A percentile compares a stretch with the other conserved stretches of the same genome.
Evolutionary conservation across 2,113 vertebrate species (phyloP).

Genomic region (Peromyscus polionotus): DNA sequence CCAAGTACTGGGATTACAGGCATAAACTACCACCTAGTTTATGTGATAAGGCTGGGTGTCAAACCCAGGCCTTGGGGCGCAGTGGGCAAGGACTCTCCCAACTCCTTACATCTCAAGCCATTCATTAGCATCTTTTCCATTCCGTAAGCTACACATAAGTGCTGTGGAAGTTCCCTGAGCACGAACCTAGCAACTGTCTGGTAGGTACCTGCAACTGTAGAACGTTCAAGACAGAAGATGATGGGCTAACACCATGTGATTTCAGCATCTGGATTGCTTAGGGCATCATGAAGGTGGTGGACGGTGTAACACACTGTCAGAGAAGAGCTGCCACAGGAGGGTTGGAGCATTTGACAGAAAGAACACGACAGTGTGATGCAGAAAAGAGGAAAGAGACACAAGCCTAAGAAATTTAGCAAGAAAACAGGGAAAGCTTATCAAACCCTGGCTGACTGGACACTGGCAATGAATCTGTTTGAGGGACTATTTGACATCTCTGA

Average conservation of each 20-base stretch:
- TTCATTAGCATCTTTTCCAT: not conserved
- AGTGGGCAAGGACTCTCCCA: not conserved
- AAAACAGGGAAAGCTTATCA: not conserved
- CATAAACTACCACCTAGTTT: not conserved
- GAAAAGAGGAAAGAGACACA: not conserved
- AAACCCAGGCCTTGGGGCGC: not conserved
- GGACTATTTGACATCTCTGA: not conserved
- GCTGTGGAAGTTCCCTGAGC: not conserved
- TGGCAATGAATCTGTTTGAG: not conserved
- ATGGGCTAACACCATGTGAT: not conserved
- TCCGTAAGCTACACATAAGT: conserved; percentile 21
- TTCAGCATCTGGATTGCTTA: not conserved
- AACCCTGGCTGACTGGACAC: not conserved
- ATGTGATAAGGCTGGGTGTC: not conserved
- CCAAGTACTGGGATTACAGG: not conserved
- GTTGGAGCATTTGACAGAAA: not conserved
- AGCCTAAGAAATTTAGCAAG: not conserved
- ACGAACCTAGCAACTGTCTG: not conserved
- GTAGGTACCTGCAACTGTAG: not conserved
- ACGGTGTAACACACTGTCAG: not conserved
- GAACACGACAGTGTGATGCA: not conserved
- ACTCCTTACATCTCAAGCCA: not conserved
- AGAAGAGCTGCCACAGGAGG: not conserved
- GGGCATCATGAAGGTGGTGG: not conserved
- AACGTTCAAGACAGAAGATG: not conserved